phyloP scores from a whole-genome alignment of 2,888 invertebrate species.

The Drosophila greeni region DNA sequence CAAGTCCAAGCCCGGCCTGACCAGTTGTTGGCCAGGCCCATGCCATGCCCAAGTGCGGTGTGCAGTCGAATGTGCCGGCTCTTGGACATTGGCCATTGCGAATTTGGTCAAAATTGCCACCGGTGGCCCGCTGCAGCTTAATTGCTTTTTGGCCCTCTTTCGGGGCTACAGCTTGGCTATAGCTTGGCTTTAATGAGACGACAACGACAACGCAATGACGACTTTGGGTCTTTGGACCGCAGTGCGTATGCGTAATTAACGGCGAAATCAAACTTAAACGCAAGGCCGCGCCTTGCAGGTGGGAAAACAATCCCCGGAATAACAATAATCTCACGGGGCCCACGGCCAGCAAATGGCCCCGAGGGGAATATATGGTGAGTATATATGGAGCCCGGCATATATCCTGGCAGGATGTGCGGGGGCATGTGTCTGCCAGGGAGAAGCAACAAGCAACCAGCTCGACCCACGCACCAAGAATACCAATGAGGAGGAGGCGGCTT shows the following conservation, averaged over 20 bases:
- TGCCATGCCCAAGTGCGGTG: slow-evolving; percentile 26
- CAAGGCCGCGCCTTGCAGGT: slow-evolving; percentile 13
- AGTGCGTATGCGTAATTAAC: slow-evolving; percentile 62
- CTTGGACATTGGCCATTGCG: slow-evolving; percentile 10
- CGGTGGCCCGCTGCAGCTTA: slow-evolving; percentile 45
- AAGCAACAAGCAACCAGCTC: slow-evolving; percentile 23
- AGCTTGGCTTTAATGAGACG: slow-evolving; percentile 49
- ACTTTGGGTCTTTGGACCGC: slow-evolving; percentile 41
- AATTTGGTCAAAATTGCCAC: slow-evolving; percentile 59
- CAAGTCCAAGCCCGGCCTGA: slow-evolving; percentile 10
- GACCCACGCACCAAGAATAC: slow-evolving; percentile 19
- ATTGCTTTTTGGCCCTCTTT: slow-evolving; percentile 53
- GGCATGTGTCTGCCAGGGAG: neutral
- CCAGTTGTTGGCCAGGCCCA: slow-evolving; percentile 37
- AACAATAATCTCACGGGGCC: slow-evolving; percentile 32
- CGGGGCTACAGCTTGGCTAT: slow-evolving; percentile 1
- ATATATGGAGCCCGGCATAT: neutral
- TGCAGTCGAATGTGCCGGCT: slow-evolving; percentile 11
- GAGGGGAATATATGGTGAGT: neutral
- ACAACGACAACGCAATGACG: slow-evolving; percentile 3
- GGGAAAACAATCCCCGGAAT: slow-evolving; percentile 25
- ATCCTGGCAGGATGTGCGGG: slow-evolving; percentile 10
- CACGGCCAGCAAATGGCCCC: slow-evolving; percentile 12
- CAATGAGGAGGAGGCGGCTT: slow-evolving; percentile 16
- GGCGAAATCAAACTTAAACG: slow-evolving; percentile 31